A percentile compares a stretch with the other conserved stretches of the same genome.
Conservation (phyloP, 2,888 invertebrate genomes). For the Sphaeridia pumilis region DNA sequence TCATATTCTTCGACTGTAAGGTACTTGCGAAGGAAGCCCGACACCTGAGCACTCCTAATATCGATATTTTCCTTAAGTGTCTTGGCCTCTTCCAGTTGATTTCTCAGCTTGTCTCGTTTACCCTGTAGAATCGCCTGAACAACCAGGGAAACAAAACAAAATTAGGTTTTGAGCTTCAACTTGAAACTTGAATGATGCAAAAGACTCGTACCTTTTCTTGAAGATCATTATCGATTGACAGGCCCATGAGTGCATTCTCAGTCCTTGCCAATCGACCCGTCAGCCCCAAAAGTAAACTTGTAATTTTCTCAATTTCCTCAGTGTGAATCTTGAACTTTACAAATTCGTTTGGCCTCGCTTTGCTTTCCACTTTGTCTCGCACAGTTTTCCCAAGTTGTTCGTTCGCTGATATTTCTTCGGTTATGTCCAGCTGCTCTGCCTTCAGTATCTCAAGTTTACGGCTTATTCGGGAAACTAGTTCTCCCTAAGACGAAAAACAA, state of each 20-base stretch:
- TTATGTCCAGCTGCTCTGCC: conserved; percentile 56
- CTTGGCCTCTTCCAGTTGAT: conserved; percentile 72
- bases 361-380: conserved; percentile 46
- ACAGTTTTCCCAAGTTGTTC: conserved; percentile 60
- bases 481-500: conserved; percentile 56
- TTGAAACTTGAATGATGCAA: no score
- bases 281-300: conserved; percentile 63
- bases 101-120: conserved; percentile 61
- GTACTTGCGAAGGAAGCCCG: conserved; percentile 57
- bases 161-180: not conserved
- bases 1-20: conserved; percentile 60
- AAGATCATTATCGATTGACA: conserved; percentile 46
- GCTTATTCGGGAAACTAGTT: conserved; percentile 59
- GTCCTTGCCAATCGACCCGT: conserved; percentile 66
- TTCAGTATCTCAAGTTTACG: conserved; percentile 61
- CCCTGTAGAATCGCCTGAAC: conserved; percentile 50
- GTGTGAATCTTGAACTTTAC: conserved; percentile 59
- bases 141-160: not conserved
- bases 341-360: conserved; percentile 52
- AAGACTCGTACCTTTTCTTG: conserved; percentile 36
- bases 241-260: conserved; percentile 57
- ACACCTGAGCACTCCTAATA: conserved; percentile 58
- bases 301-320: conserved; percentile 73
- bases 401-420: conserved; percentile 60
- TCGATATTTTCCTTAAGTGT: conserved; percentile 69